These are phyloP conservation scores for Camptogramma bilineatum DNA, from an alignment of 2,888 invertebrate species.

Conservation along the genomic window DNA sequence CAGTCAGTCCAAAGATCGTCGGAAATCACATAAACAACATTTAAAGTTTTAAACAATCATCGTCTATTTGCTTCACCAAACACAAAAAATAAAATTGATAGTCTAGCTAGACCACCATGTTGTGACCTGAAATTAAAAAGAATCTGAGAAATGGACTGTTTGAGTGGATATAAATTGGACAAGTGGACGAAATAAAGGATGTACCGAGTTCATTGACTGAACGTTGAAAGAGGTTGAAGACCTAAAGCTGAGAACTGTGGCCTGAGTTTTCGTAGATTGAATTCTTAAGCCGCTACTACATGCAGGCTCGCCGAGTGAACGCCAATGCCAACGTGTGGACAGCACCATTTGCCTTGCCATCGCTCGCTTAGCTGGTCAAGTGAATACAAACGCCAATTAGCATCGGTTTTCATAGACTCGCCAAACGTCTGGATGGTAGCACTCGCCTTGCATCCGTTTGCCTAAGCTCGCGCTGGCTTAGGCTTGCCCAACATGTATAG, in stretches of 20 bases:
- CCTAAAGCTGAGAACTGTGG: constrained; percentile 8
- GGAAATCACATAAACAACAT: neutral
- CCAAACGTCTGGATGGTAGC: too few species aligned
- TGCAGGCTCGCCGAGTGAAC: too few species aligned
- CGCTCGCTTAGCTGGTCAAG: too few species aligned
- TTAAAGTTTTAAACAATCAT: constrained; percentile 3
- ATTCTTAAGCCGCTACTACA: too few species aligned
- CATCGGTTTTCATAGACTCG: too few species aligned
- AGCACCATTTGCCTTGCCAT: too few species aligned
- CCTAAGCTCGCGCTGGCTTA: too few species aligned
- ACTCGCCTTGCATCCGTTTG: too few species aligned
- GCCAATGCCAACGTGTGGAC: too few species aligned
- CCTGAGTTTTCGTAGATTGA: constrained; percentile 4
- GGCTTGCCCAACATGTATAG: too few species aligned
- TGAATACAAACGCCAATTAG: too few species aligned
- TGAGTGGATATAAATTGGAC: constrained; percentile 21
- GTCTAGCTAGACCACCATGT: constrained; percentile 12
- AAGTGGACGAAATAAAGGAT: constrained; percentile 29
- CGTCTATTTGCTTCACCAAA: constrained; percentile 4
- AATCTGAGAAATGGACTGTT: constrained; percentile 9
- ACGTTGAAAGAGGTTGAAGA: constrained; percentile 21
- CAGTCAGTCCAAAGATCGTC: neutral
- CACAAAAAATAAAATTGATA: neutral
- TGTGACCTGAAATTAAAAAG: constrained; percentile 9
- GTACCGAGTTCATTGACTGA: constrained; percentile 8